phyloP scores from a whole-genome alignment of 2,113 vertebrate genomes.

The Apteryx mantelli region DNA sequence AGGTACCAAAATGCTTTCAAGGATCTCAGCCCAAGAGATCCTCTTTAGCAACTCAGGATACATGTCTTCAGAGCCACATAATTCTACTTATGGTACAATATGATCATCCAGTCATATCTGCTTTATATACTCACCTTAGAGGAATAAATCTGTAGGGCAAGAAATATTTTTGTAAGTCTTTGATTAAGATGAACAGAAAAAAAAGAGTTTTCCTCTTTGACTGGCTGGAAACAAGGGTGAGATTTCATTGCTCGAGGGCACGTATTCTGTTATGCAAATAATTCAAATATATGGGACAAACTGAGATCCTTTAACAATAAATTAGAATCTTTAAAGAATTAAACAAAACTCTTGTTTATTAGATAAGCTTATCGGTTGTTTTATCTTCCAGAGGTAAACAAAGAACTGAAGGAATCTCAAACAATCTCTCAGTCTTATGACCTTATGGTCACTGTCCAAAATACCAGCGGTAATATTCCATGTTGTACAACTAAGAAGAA shows the following conservation, averaged over 20 bases:
- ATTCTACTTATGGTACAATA: neutral
- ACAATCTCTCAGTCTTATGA: conserved; percentile 34
- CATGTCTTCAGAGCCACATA: neutral
- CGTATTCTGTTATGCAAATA: accelerated
- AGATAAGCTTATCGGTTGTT: conserved; percentile 5
- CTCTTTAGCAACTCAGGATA: neutral
- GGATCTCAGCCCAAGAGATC: neutral
- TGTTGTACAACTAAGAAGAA: conserved; percentile 13
- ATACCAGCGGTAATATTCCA: conserved; percentile 38
- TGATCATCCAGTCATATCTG: neutral
- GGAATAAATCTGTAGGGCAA: neutral
- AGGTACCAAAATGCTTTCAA: neutral
- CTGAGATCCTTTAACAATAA: neutral
- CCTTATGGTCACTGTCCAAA: conserved; percentile 63
- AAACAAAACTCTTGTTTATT: neutral
- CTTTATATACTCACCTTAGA: neutral
- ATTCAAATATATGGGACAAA: neutral
- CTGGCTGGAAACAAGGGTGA: neutral
- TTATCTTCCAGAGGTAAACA: conserved; percentile 63
- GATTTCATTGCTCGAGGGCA: neutral
- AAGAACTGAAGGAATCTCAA: neutral
- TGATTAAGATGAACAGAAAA: neutral
- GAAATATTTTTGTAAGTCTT: neutral
- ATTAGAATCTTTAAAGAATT: neutral
- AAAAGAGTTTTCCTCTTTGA: neutral